phyloP scores from a whole-genome alignment of 1,140 invertebrate genomes.

The Lordiphosa mommai region DNA sequence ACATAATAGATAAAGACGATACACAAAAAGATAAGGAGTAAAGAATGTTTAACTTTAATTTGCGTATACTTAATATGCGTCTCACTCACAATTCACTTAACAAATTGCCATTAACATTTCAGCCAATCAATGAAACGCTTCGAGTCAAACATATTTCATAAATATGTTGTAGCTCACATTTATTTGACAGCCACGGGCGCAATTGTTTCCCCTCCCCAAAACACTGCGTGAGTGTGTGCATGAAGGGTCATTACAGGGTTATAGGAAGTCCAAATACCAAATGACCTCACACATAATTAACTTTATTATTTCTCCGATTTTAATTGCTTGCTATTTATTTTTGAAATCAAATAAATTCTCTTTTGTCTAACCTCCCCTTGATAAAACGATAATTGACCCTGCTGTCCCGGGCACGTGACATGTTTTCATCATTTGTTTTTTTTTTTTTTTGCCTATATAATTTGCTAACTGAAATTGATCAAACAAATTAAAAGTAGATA shows the following conservation, averaged over 20 bases:
- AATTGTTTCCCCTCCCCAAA: constrained; percentile 26
- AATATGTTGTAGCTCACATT: constrained; percentile 25
- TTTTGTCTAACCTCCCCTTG: background rate
- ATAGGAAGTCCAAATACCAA: constrained; percentile 20
- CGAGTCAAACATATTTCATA: constrained; percentile 18
- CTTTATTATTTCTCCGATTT: constrained; percentile 18
- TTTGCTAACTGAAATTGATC: too few relatives aligned
- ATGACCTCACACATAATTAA: constrained; percentile 42
- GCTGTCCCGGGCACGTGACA: background rate
- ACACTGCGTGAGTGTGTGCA: constrained; percentile 13
- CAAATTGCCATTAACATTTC: constrained; percentile 34
- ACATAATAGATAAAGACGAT: constrained; percentile 8
- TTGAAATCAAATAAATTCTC: background rate
- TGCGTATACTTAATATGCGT: constrained; percentile 13
- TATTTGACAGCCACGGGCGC: constrained; percentile 37
- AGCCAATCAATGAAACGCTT: constrained; percentile 32
- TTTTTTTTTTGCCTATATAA: constrained; percentile 1
- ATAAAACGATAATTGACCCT: constrained; percentile 8
- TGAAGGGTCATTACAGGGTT: constrained; percentile 46
- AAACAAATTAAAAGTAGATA: too few relatives aligned
- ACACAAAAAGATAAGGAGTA: constrained; percentile 11
- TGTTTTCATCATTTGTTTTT: constrained; percentile 2
- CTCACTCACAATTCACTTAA: background rate
- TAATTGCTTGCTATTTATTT: constrained; percentile 20
- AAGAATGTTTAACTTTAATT: background rate